A percentile compares a stretch with the other conserved stretches of the same genome.
These are phyloP conservation scores for Priocnemis perturbator DNA, from an alignment of 2,888 invertebrate species.

Conservation along the genomic window DNA sequence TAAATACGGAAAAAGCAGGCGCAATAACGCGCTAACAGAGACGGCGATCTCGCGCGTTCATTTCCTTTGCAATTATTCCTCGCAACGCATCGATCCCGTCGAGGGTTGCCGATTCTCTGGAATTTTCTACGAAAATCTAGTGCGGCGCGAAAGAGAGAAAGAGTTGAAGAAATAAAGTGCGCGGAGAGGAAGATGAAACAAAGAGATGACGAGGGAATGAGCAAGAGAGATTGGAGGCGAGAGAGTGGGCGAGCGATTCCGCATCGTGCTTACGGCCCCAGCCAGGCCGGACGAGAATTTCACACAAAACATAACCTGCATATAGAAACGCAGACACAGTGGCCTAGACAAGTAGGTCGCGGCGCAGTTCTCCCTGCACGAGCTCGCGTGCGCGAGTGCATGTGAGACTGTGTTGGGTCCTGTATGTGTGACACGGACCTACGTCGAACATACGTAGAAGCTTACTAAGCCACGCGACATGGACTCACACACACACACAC, in stretches of 20 bases:
- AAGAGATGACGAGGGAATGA: conserved; percentile 6
- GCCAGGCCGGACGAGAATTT: conserved; percentile 7
- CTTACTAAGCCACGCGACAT: not conserved
- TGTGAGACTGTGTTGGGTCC: conserved; percentile 1
- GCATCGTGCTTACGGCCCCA: conserved; percentile 33
- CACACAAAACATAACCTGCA: conserved; percentile 55
- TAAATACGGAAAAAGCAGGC: too few species aligned
- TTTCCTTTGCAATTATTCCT: conserved; percentile 14
- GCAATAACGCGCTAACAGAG: too few species aligned
- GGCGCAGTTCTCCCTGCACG: conserved; percentile 68
- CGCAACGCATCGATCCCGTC: conserved; percentile 37
- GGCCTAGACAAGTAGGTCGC: conserved; percentile 74
- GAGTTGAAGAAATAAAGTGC: not conserved
- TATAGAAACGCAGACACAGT: conserved; percentile 67
- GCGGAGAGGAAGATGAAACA: conserved; percentile 4
- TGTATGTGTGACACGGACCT: too few species aligned
- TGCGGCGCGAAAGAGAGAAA: conserved; percentile 10
- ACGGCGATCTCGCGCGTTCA: not conserved
- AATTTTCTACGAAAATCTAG: conserved; percentile 42
- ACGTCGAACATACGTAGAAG: not conserved
- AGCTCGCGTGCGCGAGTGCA: conserved; percentile 50
- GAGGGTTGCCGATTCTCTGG: conserved; percentile 41
- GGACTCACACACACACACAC: conserved; percentile 16
- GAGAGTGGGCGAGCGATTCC: conserved; percentile 28
- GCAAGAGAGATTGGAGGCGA: conserved; percentile 19